Base-by-base conservation (phyloP, 2,888 invertebrate species). In the Apoda limacodes region DNA sequence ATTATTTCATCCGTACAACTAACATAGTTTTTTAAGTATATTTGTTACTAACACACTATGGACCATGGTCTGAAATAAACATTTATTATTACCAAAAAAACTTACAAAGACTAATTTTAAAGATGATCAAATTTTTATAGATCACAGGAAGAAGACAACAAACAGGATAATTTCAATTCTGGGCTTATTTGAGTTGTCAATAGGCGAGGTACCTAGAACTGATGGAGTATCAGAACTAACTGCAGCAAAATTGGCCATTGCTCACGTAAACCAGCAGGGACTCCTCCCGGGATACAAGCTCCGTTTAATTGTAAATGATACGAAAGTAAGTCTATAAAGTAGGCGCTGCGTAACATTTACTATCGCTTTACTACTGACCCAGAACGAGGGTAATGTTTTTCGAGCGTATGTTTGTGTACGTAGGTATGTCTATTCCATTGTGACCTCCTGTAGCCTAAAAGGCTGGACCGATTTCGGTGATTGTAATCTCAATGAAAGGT, bases 291-390 rank as follows among this genome's bases (percentile, higher is more conserved):
- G 89, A 25, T 92, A 92, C 55, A 82, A 81, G 26, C 78, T 95
- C 37, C 85, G 88, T 40, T 83, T 94, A 40, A 83, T 92, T 51
- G 86, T 88, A 46, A 94, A 94, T 58, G 93, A 95, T 54, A 93
- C 94, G 1, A 86, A 90, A 90, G 94, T 94, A 81, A 12, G 22
- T n/a, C n/a, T n/a, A n/a, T 9, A 12, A 22, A 13, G 17, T 10
- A n/a, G 22, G 9, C 7, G 22, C 11, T 36, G 12, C 13, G 17
- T 9, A 13, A n/a, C 12, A 28, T 5, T 9, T 5, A 19, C 9
- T 19, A 72, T 81, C 43, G 11, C 22, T 13, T n/a, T n/a, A 25
- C 14, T 9, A 4, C 13, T 13, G 4, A 7, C 9, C 12, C 9
- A 23, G 10, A 23, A 23, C 10, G 11, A 23, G 11, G 10, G 3